Percentiles rank a stretch among this genome's conserved stretches.
These are phyloP conservation scores for Synergus umbraculus DNA, from an alignment of 2,888 invertebrate species.

Conservation along the genomic window DNA sequence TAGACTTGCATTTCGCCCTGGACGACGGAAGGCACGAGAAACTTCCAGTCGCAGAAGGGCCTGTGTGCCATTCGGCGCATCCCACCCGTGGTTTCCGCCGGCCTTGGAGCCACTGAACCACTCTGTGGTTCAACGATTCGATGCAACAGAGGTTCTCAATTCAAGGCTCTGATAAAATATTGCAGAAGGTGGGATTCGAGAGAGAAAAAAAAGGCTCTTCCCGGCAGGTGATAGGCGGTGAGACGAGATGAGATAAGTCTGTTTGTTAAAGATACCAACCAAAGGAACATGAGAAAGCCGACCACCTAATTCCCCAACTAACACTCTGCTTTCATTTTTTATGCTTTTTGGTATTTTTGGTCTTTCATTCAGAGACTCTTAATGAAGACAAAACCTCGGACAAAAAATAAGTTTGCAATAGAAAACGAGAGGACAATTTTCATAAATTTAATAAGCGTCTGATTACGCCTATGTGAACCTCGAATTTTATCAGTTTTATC, in stretches of 20 bases:
- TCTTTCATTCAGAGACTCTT: too few relatives aligned
- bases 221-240: conserved; percentile 47
- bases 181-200: conserved; percentile 18
- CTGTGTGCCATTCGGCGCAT: conserved; percentile 62
- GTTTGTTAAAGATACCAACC: conserved; percentile 54
- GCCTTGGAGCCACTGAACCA: conserved; percentile 78
- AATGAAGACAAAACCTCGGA: too few relatives aligned
- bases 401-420: too few relatives aligned
- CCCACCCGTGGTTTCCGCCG: conserved; percentile 77
- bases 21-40: conserved; percentile 60
- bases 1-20: conserved; percentile 38
- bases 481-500: conserved; percentile 7
- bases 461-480: conserved; percentile 2
- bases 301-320: conserved; percentile 13
- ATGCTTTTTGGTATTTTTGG: neutral
- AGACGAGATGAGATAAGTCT: conserved; percentile 55
- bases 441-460: neutral
- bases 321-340: neutral
- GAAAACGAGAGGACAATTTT: neutral
- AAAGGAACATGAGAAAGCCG: conserved; percentile 8
- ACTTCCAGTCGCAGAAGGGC: conserved; percentile 53
- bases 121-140: conserved; percentile 78
- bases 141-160: conserved; percentile 74
- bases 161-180: conserved; percentile 42
- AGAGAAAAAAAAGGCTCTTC: conserved; percentile 33